Conservation (phyloP, 2,888 invertebrate species). For the Drosophila ustulata region DNA sequence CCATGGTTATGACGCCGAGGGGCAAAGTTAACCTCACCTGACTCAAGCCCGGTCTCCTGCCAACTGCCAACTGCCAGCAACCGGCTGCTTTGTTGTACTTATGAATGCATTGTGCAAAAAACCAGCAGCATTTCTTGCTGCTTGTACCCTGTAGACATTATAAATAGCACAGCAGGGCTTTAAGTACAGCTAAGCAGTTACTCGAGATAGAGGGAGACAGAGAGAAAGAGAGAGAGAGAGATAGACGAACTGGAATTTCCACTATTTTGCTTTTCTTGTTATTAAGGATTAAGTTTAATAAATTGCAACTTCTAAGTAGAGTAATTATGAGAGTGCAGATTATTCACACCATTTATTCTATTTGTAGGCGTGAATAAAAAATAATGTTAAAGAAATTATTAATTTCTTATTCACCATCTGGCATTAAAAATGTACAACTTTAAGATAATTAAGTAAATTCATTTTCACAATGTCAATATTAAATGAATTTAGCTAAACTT, state of each 20-base stretch:
- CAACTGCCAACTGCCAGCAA: slow-evolving; percentile 1
- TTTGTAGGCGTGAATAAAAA: too few species aligned
- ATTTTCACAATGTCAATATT: too few species aligned
- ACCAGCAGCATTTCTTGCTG: slow-evolving; percentile 28
- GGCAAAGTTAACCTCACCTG: slow-evolving; percentile 40
- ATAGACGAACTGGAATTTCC: not conserved
- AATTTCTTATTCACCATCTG: too few species aligned
- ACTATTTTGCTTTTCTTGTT: not conserved
- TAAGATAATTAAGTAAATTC: too few species aligned
- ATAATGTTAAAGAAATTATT: too few species aligned
- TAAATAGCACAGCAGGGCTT: slow-evolving; percentile 1
- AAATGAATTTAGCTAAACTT: too few species aligned
- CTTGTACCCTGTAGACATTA: slow-evolving; percentile 26
- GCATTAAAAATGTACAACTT: too few species aligned
- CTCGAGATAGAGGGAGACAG: not conserved
- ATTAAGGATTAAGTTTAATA: too few species aligned
- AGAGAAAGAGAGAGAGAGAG: not conserved
- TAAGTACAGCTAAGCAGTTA: not conserved
- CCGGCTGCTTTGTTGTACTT: slow-evolving; percentile 37
- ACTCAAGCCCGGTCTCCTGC: slow-evolving; percentile 6
- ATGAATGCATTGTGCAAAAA: slow-evolving; percentile 51
- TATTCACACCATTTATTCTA: too few species aligned
- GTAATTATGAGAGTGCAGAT: too few species aligned
- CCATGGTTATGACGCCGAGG: slow-evolving; percentile 7
- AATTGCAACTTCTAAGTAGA: too few species aligned